These are phyloP conservation scores for Epicampocera succincta DNA, from an alignment of 2,888 invertebrate genomes.

Conservation along the genomic window DNA sequence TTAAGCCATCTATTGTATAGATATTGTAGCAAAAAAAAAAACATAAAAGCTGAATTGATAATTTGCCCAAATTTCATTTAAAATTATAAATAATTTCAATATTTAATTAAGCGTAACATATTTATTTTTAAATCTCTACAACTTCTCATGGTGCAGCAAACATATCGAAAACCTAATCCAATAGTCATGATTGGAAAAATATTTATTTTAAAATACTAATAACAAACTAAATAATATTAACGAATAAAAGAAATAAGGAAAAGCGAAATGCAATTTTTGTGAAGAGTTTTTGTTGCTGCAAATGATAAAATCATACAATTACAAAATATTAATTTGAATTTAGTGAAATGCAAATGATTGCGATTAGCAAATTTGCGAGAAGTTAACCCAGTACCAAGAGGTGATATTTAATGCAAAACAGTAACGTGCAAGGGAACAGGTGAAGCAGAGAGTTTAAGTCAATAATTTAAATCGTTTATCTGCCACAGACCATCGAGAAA, in stretches of 20 bases:
- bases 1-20: too few species aligned
- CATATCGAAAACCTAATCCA: not conserved
- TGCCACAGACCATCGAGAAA: constrained; percentile 6
- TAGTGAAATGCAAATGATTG: constrained; percentile 35
- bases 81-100: constrained; percentile 36
- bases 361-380: constrained; percentile 29
- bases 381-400: constrained; percentile 1
- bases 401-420: not conserved
- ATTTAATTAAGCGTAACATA: constrained; percentile 48
- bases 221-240: constrained; percentile 19
- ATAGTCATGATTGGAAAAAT: not conserved
- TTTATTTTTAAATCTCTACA: not conserved
- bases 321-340: constrained; percentile 52
- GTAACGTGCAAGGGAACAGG: not conserved
- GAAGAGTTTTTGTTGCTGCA: not conserved
- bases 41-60: not conserved
- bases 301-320: constrained; percentile 47
- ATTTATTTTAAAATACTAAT: constrained; percentile 28
- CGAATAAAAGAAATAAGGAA: constrained; percentile 11
- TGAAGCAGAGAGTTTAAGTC: not conserved
- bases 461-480: constrained; percentile 34
- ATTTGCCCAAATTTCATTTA: constrained; percentile 13
- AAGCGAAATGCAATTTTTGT: constrained; percentile 1
- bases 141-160: not conserved
- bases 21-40: too few species aligned